Evolutionary conservation across 2,888 invertebrate species (phyloP), one percentile per base, ranked within the genome.

Genomic region (Slavum lentiscoides): DNA sequence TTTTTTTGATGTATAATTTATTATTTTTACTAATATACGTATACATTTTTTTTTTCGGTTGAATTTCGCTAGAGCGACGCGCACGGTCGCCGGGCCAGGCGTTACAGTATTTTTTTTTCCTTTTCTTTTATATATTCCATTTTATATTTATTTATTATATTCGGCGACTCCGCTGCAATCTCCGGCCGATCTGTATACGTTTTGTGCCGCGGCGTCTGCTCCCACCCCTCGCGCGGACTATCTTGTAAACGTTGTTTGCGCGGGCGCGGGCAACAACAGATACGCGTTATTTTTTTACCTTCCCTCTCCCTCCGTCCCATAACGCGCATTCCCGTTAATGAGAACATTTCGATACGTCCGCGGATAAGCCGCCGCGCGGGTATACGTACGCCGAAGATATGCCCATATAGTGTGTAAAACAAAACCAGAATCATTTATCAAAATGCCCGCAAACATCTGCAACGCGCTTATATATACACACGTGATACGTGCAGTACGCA

Each of bases 371-470:
- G 30, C 30, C 30, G n/a, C n/a, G n/a, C 30, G 68, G 8, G 43
- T 43, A 43, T 9, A 43, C 43, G 43, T 43, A 43, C 2, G 49
- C 43, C 7, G 43, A 43, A 55, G 75, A 62, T 49, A 59, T 66
- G 37, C 74, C 59, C 72, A 21, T 72, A 59, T 43, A 72, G 61
- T 49, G 61, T 49, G 73, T 74, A 74, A 74, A 53, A 74, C 73
- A 74, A 74, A 74, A 62, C 74, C 55, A 30, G 74, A 74, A 64
- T 74, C 74, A 64, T 74, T 74, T 74, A 74, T 74, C 74, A 74
- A 74, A 74, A 74, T 74, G 74, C 74, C 64, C 39, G 74, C 74
- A 17, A 74, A 74, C 74, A 74, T 74, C 74, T 74, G 74, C 30
- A 30, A 30, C 74, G n/a, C 49, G 39, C 39, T 39, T 8, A 9